phyloP scores from a whole-genome alignment of 2,888 invertebrate species.

The Torymus tubicola region DNA sequence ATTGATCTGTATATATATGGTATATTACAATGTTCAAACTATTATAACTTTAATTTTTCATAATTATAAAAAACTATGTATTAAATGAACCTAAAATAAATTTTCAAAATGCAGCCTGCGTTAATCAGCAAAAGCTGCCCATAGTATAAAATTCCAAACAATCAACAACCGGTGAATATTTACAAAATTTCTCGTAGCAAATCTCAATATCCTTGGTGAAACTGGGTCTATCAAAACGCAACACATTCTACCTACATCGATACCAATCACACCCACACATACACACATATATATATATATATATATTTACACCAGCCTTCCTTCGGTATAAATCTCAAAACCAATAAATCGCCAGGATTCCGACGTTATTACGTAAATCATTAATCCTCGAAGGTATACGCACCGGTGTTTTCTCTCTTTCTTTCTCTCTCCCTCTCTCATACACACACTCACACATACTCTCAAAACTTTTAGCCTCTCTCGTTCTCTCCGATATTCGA shows the following conservation, averaged over 20 bases:
- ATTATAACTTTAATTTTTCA: too few species aligned
- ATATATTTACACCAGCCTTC: background rate
- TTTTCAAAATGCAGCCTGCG: too few species aligned
- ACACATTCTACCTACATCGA: conserved; percentile 24
- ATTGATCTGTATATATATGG: too few species aligned
- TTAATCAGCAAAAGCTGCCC: too few species aligned
- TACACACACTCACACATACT: background rate
- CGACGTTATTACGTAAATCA: conserved; percentile 58
- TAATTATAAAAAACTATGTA: too few species aligned
- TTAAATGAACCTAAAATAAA: too few species aligned
- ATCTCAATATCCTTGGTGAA: conserved; percentile 29
- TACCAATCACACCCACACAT: background rate
- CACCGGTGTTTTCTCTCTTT: too few species aligned
- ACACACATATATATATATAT: too few species aligned
- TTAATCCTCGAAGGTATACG: conserved; percentile 55
- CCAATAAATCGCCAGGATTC: conserved; percentile 46
- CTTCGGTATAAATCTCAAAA: conserved; percentile 48
- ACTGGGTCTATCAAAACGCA: conserved; percentile 30
- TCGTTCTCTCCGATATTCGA: conserved; percentile 18
- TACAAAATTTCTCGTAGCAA: background rate
- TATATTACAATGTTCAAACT: too few species aligned
- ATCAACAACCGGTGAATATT: too few species aligned
- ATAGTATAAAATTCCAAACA: too few species aligned
- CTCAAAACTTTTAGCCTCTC: conserved; percentile 38
- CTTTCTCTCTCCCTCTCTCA: background rate